Base-by-base conservation (phyloP, 92 coral and sea anemone genomes). In the Palythoa caribaeorum region DNA sequence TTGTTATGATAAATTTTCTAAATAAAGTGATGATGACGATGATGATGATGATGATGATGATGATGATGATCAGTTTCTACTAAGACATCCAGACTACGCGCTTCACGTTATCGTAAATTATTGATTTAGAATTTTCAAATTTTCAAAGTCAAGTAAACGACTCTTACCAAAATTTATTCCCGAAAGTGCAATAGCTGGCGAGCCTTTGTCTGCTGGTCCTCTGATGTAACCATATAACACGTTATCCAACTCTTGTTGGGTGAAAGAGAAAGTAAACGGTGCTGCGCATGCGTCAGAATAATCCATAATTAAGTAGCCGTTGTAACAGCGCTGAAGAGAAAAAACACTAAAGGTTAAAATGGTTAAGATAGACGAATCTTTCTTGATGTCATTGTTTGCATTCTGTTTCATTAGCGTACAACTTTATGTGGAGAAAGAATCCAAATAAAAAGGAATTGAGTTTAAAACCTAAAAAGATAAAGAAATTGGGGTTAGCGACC, bases 191-290 rank as follows among this genome's bases (percentile, higher is more conserved):
- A 93, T 93, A 0, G 97, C 96, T 36, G 92, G 87, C 1, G 96
- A 81, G 13, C 92, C 88, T 88, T 94, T 93, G 20, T 90, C 98
- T 1, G 96, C 84, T 51, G 91, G 90, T 38, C 97, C 93, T 11
- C 98, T 91, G 47, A 97, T 92, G 92, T 97, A 97, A 5, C 99
- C 99, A 63, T 94, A 97, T 55, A 97, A 89, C 12, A 92, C 96
- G 73, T 95, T 97, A 91, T 97, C 99, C 3, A 97, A 89, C 77
- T 97, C 99, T 65, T 94, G 96, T 37, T 97, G 99, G 28, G 96
- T 90, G 63, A 97, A 97, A 11, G 90, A 84, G 51, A 93, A 92
- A 19, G 95, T 85, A 66, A 89, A 94, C 36, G 84, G 94, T 73
- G 84, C 84, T 6, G 93, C 75, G 60, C 73, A 80, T 9, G 91